Evolutionary conservation across 2,113 vertebrate species (phyloP), one percentile per base, ranked within the genome.

Genomic region (Strix aluco): DNA sequence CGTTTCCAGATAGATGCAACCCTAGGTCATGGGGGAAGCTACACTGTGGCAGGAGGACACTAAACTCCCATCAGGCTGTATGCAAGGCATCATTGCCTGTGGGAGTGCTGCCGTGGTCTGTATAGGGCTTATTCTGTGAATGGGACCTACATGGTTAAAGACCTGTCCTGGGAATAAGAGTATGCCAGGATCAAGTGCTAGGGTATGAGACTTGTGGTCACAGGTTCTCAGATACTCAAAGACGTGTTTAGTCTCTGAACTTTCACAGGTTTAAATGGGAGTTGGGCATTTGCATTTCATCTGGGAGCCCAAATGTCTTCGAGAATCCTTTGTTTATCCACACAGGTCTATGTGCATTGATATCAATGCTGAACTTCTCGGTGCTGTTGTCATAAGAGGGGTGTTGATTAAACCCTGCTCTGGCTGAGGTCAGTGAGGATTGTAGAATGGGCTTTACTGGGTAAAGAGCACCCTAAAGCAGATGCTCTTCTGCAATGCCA

Each of bases 1-100:
- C 66, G n/a, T 91, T 94, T 94, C 30, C 86, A 91, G 89, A 26
- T 73, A 91, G 73, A 79, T 86, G 69, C 52, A 92, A 5, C 66
- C 66, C 57, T 65, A 34, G 84, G 66, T 87, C 81, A 36, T 65
- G 65, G 59, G 17, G 44, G 84, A 82, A 87, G 78, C 81, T 72
- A 1, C 23, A 5, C 55, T 17, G 81, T 72, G 73, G 61, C 63
- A 49, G 70, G 86, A 70, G 72, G 66, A 40, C 13, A 1, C n/a
- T 81, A 75, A 34, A 11, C 42, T 47, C 9, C 9, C 1, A 18
- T 21, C 4, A 3, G 66, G 8, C 18, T 69, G 44, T 36, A 3
- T 9, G 20, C 42, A n/a, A 49, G 40, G 54, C 70, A 23, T 47
- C 25, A 4, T 8, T 65, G 42, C 52, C 36, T 32, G 15, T 47